phyloP scores from a whole-genome alignment of 2,113 vertebrate species.

The Leucopternis melanops region DNA sequence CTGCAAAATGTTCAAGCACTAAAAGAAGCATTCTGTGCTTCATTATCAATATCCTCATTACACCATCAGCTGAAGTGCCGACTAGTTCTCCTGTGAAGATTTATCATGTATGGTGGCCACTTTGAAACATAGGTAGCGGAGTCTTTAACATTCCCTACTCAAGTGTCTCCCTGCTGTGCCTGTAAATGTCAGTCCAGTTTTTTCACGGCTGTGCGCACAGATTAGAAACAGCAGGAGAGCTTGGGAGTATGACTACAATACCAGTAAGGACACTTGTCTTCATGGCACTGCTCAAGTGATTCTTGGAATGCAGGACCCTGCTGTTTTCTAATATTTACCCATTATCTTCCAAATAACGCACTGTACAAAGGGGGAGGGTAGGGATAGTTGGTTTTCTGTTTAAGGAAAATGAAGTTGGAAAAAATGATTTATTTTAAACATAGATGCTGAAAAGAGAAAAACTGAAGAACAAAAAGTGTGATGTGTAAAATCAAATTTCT shows the following conservation, averaged over 20 bases:
- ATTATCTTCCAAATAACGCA: background rate
- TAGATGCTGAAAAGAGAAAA: background rate
- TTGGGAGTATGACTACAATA: slow-evolving; percentile 86
- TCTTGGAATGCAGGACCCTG: slow-evolving; percentile 89
- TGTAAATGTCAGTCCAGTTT: slow-evolving; percentile 99
- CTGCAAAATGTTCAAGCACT: slow-evolving; percentile 18
- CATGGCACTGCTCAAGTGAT: slow-evolving; percentile 86
- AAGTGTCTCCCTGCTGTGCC: slow-evolving; percentile 92
- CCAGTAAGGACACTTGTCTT: slow-evolving; percentile 91
- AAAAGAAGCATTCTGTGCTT: slow-evolving; percentile 39
- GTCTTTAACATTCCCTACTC: slow-evolving; percentile 93
- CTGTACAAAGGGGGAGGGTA: background rate
- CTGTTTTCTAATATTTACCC: slow-evolving; percentile 99
- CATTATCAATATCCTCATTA: slow-evolving; percentile 70
- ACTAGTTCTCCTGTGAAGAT: slow-evolving; percentile 71
- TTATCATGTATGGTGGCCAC: slow-evolving; percentile 84
- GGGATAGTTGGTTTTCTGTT: background rate
- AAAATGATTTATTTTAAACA: background rate
- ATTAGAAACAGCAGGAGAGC: slow-evolving; percentile 97
- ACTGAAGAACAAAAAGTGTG: background rate
- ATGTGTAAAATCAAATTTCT: background rate
- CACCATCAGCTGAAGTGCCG: slow-evolving; percentile 59
- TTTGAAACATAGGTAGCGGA: slow-evolving; percentile 86
- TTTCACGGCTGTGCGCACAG: slow-evolving; percentile 94
- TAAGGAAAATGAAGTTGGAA: background rate